phyloP scores from a whole-genome alignment of 1,140 invertebrate genomes.

The Drusus annulatus region DNA sequence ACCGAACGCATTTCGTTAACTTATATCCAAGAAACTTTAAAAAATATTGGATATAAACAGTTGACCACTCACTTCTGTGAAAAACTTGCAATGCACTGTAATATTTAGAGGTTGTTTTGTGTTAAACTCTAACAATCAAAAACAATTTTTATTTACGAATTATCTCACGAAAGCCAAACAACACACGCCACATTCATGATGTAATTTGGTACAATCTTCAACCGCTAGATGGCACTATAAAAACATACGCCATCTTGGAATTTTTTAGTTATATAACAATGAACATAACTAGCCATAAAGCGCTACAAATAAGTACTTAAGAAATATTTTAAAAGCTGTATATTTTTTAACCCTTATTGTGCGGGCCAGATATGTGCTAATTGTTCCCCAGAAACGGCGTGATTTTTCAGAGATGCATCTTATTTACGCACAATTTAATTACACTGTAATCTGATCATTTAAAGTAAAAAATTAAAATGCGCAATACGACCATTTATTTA shows the following conservation, averaged over 20 bases:
- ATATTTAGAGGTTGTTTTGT: conserved; percentile 38
- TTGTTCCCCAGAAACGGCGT: too few species aligned
- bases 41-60: conserved; percentile 33
- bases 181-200: conserved; percentile 73
- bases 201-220: conserved; percentile 58
- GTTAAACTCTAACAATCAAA: conserved; percentile 45
- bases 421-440: too few species aligned
- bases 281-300: conserved; percentile 6
- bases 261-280: conserved; percentile 28
- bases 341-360: too few species aligned
- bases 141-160: conserved; percentile 71
- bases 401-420: too few species aligned
- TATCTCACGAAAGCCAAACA: conserved; percentile 68
- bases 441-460: too few species aligned
- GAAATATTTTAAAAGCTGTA: too few species aligned
- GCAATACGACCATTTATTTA: too few species aligned
- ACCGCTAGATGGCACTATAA: conserved; percentile 45
- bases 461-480: too few species aligned
- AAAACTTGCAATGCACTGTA: conserved; percentile 26
- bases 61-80: conserved; percentile 28
- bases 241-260: conserved; percentile 32
- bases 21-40: conserved; percentile 39
- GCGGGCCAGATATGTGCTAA: too few species aligned
- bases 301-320: background rate
- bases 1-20: conserved; percentile 63